These are phyloP conservation scores for Lanius collurio DNA, from an alignment of 2,113 vertebrate species.

Conservation along the genomic window DNA sequence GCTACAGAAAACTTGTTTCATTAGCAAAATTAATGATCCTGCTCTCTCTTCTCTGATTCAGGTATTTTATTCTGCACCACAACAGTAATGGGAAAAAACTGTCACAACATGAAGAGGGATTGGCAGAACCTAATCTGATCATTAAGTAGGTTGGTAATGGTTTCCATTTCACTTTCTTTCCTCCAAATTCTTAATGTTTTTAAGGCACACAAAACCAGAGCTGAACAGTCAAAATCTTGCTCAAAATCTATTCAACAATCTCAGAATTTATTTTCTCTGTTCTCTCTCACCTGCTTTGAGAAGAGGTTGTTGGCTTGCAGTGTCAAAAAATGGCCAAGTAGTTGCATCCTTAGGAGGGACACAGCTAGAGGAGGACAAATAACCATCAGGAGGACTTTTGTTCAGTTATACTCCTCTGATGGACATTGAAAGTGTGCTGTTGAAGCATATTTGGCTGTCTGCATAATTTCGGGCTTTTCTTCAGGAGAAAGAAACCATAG, in stretches of 20 bases:
- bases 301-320: neutral
- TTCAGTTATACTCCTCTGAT: neutral
- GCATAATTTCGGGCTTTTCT: neutral
- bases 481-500: neutral
- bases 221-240: neutral
- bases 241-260: neutral
- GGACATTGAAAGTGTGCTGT: neutral
- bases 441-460: neutral
- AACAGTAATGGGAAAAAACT: neutral
- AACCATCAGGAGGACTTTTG: neutral
- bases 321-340: neutral
- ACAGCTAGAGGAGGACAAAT: neutral
- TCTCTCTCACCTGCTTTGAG: neutral
- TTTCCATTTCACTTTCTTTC: neutral
- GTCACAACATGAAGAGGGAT: neutral
- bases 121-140: neutral
- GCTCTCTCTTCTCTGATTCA: neutral
- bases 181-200: neutral
- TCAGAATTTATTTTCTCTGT: neutral
- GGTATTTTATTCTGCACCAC: neutral
- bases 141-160: neutral
- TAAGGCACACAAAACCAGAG: neutral
- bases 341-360: neutral
- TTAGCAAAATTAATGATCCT: neutral
- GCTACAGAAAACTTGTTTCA: neutral